Evolutionary conservation across 2,888 invertebrate genomes (phyloP).

Genomic region (Philhelius pedissequus): DNA sequence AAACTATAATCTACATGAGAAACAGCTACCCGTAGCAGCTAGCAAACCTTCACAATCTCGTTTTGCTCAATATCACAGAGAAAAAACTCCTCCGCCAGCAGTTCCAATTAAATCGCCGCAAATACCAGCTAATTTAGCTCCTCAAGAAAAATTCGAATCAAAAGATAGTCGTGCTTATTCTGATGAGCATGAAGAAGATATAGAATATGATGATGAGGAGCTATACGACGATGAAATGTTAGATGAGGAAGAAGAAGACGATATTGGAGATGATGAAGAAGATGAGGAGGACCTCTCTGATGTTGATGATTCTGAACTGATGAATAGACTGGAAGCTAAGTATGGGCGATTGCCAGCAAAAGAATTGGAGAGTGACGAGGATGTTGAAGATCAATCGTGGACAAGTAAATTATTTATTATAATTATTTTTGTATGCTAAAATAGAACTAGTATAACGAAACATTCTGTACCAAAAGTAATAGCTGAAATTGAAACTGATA

Average conservation of each 20-base stretch:
- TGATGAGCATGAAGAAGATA: slow-evolving; percentile 73
- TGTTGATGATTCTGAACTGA: slow-evolving; percentile 85
- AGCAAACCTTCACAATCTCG: slow-evolving; percentile 17
- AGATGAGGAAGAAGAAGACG: slow-evolving; percentile 76
- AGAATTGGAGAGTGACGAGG: slow-evolving; percentile 80
- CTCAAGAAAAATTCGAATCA: slow-evolving; percentile 28
- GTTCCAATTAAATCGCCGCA: slow-evolving; percentile 22
- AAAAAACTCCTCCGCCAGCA: slow-evolving; percentile 22
- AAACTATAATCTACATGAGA: not conserved
- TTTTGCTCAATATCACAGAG: slow-evolving; percentile 35
- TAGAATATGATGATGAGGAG: slow-evolving; percentile 72
- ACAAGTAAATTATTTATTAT: slow-evolving; percentile 75
- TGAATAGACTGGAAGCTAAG: slow-evolving; percentile 86
- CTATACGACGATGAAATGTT: slow-evolving; percentile 77
- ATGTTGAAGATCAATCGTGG: slow-evolving; percentile 78
- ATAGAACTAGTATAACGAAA: too few species aligned
- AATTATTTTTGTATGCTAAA: too few species aligned
- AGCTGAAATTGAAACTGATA: too few species aligned
- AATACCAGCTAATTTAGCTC: slow-evolving; percentile 19
- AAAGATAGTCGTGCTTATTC: slow-evolving; percentile 68
- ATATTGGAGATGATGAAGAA: slow-evolving; percentile 80
- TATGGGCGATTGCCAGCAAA: slow-evolving; percentile 84
- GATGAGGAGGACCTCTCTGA: slow-evolving; percentile 81
- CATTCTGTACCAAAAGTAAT: too few species aligned
- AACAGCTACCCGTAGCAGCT: not conserved